These are phyloP conservation scores for Zaprionus tsacasi DNA, from an alignment of 1,140 invertebrate species.

Conservation along the genomic window DNA sequence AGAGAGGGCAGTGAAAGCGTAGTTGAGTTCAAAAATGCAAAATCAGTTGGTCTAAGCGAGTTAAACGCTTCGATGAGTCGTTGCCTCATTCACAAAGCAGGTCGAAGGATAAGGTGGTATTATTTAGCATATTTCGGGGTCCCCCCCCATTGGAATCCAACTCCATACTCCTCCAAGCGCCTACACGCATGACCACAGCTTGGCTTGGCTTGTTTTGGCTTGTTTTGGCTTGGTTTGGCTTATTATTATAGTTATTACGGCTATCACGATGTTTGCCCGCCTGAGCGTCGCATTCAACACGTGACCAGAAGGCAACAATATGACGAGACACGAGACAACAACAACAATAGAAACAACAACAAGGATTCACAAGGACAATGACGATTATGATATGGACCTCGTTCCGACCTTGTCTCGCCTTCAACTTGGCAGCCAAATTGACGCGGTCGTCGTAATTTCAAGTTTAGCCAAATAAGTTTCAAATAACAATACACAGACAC, in stretches of 20 bases:
- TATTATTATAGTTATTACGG: constrained; percentile 51
- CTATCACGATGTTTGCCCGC: constrained; percentile 44
- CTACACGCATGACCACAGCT: not conserved
- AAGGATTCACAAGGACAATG: constrained; percentile 37
- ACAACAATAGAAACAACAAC: constrained; percentile 11
- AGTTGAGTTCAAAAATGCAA: not conserved
- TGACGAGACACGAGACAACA: not conserved
- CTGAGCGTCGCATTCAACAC: constrained; percentile 43
- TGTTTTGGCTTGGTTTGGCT: not conserved
- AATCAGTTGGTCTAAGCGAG: constrained; percentile 7
- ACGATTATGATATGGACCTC: constrained; percentile 17
- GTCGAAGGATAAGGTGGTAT: constrained; percentile 6
- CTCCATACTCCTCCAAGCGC: no score
- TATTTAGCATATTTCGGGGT: constrained; percentile 28
- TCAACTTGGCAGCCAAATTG: constrained; percentile 39
- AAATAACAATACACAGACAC: constrained; percentile 19
- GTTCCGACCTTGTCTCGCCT: constrained; percentile 24
- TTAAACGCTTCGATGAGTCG: constrained; percentile 24
- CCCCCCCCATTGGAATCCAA: no score
- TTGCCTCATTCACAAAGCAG: no score
- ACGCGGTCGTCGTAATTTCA: constrained; percentile 46
- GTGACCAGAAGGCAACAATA: constrained; percentile 13
- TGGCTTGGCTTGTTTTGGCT: not conserved
- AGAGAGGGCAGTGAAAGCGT: not conserved
- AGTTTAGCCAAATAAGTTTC: constrained; percentile 32